Percentiles rank a stretch among this genome's conserved stretches.
phyloP scores from a whole-genome alignment of 2,113 vertebrate species.

The Tamias sibiricus region DNA sequence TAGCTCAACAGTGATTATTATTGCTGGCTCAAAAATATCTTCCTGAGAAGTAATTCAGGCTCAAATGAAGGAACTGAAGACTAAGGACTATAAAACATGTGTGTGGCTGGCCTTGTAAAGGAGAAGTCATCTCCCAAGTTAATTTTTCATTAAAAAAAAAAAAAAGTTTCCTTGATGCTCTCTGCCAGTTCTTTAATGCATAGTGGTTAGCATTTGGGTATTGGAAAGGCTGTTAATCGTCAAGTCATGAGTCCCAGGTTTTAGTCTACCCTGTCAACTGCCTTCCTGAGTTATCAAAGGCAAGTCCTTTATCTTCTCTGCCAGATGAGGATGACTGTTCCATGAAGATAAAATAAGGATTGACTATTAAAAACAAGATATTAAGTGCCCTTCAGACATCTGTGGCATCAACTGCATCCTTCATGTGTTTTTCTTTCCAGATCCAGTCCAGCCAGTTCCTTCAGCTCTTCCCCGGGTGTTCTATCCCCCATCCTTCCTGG shows the following conservation, averaged over 20 bases:
- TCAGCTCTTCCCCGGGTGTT: background rate
- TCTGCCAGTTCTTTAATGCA: background rate
- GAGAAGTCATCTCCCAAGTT: constrained; percentile 23
- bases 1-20: constrained; percentile 19
- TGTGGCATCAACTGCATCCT: background rate
- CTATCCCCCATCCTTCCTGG: background rate
- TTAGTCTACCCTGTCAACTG: background rate
- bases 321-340: background rate
- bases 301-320: background rate
- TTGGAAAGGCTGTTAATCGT: background rate
- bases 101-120: background rate
- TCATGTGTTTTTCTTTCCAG: background rate
- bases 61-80: background rate
- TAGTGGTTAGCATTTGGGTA: background rate
- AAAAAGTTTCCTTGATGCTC: background rate
- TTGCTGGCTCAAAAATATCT: constrained; percentile 28
- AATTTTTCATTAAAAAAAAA: background rate
- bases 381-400: background rate
- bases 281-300: background rate
- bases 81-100: background rate
- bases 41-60: constrained; percentile 24
- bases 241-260: background rate
- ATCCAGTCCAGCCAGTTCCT: background rate
- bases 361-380: background rate
- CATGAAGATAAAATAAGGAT: background rate